Conservation (phyloP, 1,140 invertebrate genomes). For the Drosophila rufa region DNA sequence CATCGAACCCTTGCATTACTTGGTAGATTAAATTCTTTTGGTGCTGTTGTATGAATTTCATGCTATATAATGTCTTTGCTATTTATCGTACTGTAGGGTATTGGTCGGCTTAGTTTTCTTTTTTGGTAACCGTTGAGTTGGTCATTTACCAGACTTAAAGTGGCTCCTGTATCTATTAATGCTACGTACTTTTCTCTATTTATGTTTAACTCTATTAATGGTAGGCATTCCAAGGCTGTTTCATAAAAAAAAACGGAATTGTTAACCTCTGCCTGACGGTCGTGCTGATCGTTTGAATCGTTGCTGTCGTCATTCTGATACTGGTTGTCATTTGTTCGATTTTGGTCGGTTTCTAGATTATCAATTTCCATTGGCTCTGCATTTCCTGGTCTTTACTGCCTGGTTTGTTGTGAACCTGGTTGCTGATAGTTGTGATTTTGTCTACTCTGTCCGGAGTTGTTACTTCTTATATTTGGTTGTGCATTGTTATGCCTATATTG, state of each 20-base stretch:
- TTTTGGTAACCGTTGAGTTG: conserved; percentile 4
- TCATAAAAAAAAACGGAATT: conserved; percentile 1
- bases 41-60: background rate
- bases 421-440: too few relatives aligned
- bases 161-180: conserved; percentile 14
- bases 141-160: conserved; percentile 6
- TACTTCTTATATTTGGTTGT: background rate
- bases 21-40: background rate
- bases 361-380: background rate
- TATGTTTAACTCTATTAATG: background rate
- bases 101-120: background rate
- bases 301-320: too few relatives aligned
- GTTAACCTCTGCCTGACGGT: background rate
- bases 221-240: background rate
- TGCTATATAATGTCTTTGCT: background rate
- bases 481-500: background rate
- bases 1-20: conserved; percentile 11
- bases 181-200: background rate
- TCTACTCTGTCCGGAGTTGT: background rate
- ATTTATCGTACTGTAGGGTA: background rate
- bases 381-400: background rate
- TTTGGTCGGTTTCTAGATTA: background rate
- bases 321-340: background rate
- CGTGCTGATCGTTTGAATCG: background rate
- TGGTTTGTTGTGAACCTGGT: background rate